These are phyloP conservation scores for Synanthedon formicaeformis DNA, from an alignment of 2,888 invertebrate genomes.

Conservation along the genomic window DNA sequence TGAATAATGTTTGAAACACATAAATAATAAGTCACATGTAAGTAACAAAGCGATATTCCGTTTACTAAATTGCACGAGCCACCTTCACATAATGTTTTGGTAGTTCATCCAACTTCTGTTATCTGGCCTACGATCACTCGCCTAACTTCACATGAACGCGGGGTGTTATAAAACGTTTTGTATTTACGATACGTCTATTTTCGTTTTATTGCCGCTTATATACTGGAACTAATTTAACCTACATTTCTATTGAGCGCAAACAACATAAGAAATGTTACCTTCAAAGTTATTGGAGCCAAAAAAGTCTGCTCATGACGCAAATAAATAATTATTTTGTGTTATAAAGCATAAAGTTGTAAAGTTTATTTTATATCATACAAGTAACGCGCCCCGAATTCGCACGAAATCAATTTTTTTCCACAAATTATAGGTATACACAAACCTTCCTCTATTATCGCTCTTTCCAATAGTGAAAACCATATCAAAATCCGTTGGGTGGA, in stretches of 20 bases:
- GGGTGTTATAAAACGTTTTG: conserved; percentile 37
- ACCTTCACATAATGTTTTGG: conserved; percentile 1
- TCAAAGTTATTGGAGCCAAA: conserved; percentile 7
- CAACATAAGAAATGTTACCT: conserved; percentile 20
- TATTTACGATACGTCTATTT: conserved; percentile 44
- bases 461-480: too few species aligned
- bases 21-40: too few species aligned
- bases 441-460: too few species aligned
- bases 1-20: too few species aligned
- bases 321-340: too few species aligned
- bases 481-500: too few species aligned
- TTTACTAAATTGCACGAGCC: not conserved
- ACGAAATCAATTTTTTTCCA: too few species aligned
- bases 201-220: conserved; percentile 27
- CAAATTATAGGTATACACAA: too few species aligned
- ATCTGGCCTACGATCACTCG: conserved; percentile 7
- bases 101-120: conserved; percentile 8
- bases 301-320: not conserved
- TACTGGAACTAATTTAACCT: conserved; percentile 21
- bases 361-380: too few species aligned
- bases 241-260: conserved; percentile 28
- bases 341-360: too few species aligned
- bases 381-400: too few species aligned
- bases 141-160: conserved; percentile 7
- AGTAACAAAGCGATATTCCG: not conserved